A percentile compares a stretch with the other conserved stretches of the same genome.
Evolutionary conservation across 2,113 vertebrate genomes (phyloP).

Genomic region (Telmatochromis brichardi): DNA sequence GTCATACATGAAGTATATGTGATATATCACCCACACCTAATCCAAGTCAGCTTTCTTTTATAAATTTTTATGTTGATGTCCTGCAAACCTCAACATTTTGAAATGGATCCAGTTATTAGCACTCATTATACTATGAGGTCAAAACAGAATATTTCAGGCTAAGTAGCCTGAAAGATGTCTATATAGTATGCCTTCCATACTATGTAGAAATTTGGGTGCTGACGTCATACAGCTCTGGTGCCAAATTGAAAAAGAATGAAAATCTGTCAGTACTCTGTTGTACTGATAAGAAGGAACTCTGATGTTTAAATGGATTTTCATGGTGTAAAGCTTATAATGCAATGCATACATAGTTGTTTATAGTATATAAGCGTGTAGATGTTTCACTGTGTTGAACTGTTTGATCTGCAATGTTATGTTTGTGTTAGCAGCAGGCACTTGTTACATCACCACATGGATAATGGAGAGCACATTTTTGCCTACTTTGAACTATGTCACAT

Average conservation of each 20-base stretch:
- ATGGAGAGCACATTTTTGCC: neutral
- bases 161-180: neutral
- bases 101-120: neutral
- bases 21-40: neutral
- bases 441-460: neutral
- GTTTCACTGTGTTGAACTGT: neutral
- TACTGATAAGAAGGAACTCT: neutral
- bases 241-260: neutral
- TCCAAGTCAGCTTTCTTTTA: neutral
- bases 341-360: neutral
- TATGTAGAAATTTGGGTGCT: neutral
- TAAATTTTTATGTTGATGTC: neutral
- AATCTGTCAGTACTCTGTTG: neutral
- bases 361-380: neutral
- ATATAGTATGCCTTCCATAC: neutral
- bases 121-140: neutral
- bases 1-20: neutral
- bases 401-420: neutral
- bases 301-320: neutral
- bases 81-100: neutral
- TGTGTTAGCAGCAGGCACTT: neutral
- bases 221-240: neutral
- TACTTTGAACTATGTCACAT: neutral
- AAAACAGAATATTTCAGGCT: neutral
- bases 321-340: neutral